These are phyloP conservation scores for Drosophila lacteicornis DNA, from an alignment of 1,140 invertebrate species.

Conservation along the genomic window DNA sequence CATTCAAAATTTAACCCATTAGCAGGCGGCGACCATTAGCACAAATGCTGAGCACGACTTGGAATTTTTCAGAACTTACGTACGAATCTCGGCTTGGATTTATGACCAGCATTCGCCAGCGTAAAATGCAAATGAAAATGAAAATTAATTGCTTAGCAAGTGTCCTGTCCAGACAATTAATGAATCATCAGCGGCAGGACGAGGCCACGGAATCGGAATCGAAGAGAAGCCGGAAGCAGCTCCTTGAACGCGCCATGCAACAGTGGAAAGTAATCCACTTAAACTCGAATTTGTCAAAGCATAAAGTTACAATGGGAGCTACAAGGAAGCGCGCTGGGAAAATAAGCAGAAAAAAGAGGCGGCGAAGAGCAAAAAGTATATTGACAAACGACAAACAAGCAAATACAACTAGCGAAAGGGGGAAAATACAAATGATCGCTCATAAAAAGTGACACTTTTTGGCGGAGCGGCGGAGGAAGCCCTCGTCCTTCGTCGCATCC, in stretches of 20 bases:
- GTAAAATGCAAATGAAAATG: slow-evolving; percentile 55
- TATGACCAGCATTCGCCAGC: slow-evolving; percentile 34
- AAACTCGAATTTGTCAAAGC: slow-evolving; percentile 80
- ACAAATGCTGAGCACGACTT: slow-evolving; percentile 19
- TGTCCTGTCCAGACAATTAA: slow-evolving; percentile 57
- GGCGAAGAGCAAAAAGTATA: slow-evolving; percentile 39
- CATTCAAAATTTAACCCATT: slow-evolving; percentile 17
- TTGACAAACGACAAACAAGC: slow-evolving; percentile 61
- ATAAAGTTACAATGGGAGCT: slow-evolving; percentile 62
- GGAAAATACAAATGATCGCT: slow-evolving; percentile 76
- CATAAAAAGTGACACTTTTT: slow-evolving; percentile 81
- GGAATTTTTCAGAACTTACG: slow-evolving; percentile 12
- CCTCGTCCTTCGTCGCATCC: slow-evolving; percentile 63
- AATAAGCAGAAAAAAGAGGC: slow-evolving; percentile 8
- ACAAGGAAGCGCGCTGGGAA: slow-evolving; percentile 25
- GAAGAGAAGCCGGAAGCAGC: neutral
- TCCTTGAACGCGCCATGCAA: slow-evolving; percentile 14
- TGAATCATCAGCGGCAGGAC: slow-evolving; percentile 62
- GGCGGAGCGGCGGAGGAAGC: slow-evolving; percentile 28
- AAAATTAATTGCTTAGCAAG: slow-evolving; percentile 64
- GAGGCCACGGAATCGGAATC: slow-evolving; percentile 34
- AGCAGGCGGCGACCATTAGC: slow-evolving; percentile 12
- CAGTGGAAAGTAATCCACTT: slow-evolving; percentile 78
- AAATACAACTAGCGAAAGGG: slow-evolving; percentile 60
- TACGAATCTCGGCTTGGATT: slow-evolving; percentile 35